Conservation (phyloP, 2,888 invertebrate genomes). For the Lasioglossum zephyrum region DNA sequence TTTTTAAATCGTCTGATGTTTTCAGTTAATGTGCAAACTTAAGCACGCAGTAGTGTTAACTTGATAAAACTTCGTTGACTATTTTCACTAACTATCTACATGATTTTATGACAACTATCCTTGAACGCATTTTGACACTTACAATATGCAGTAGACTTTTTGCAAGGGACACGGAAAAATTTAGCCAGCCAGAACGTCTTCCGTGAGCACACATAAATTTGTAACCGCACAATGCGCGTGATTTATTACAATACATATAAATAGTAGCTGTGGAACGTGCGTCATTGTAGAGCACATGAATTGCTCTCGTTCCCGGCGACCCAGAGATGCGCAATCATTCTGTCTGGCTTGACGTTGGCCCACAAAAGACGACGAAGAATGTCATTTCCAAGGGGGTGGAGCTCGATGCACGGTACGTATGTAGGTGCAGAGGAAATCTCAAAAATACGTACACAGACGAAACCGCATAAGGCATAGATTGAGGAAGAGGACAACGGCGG, state of each 20-base stretch:
- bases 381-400: conserved; percentile 16
- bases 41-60: neutral
- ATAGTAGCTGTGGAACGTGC: conserved; percentile 7
- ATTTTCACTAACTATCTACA: neutral
- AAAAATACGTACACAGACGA: conserved; percentile 28
- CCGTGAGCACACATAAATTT: neutral
- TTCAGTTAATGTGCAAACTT: neutral
- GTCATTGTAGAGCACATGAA: neutral
- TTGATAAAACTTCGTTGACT: neutral
- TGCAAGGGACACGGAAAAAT: neutral
- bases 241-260: conserved; percentile 20
- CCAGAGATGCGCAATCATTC: conserved; percentile 24
- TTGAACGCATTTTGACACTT: neutral
- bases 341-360: conserved; percentile 13
- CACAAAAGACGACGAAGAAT: conserved; percentile 13
- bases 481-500: conserved; percentile 8
- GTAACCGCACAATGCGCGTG: conserved; percentile 2
- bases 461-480: conserved; percentile 34
- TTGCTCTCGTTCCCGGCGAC: neutral
- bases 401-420: neutral
- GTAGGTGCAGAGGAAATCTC: conserved; percentile 9
- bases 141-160: neutral
- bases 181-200: neutral
- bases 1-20: neutral
- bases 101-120: neutral